Percentiles rank a stretch among this genome's conserved stretches.
phyloP scores from a whole-genome alignment of 2,888 invertebrate species.

The Drosophila algonquin region DNA sequence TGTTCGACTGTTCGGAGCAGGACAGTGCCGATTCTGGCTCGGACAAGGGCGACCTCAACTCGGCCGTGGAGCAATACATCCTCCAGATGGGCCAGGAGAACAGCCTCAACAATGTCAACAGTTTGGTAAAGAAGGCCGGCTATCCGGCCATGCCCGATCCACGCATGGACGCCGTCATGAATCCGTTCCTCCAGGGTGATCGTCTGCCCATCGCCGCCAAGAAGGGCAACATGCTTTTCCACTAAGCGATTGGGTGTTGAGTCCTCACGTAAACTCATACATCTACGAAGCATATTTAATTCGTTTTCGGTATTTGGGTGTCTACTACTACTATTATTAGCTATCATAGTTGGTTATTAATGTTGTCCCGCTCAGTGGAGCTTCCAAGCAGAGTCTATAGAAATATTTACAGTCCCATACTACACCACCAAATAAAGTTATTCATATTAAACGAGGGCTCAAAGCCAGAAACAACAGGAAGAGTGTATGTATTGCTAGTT shows the following conservation, averaged over 20 bases:
- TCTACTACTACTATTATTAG: conserved; percentile 44
- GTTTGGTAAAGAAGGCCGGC: conserved; percentile 87
- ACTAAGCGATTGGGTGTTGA: conserved; percentile 45
- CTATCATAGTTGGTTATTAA: conserved; percentile 48
- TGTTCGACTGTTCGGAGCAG: conserved; percentile 93
- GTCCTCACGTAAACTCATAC: conserved; percentile 7
- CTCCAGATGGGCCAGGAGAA: conserved; percentile 83
- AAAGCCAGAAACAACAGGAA: conserved; percentile 46
- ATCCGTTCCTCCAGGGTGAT: conserved; percentile 94
- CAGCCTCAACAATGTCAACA: conserved; percentile 86
- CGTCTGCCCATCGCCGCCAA: conserved; percentile 96
- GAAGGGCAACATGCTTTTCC: conserved; percentile 89
- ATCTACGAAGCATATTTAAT: conserved; percentile 26
- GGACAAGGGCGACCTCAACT: conserved; percentile 82
- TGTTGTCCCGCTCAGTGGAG: conserved; percentile 44
- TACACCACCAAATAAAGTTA: conserved; percentile 51
- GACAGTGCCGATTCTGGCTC: conserved; percentile 61
- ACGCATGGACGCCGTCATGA: conserved; percentile 88
- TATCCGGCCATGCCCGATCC: conserved; percentile 46
- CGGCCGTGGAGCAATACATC: conserved; percentile 89
- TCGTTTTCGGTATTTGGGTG: conserved; percentile 44
- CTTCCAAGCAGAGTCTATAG: conserved; percentile 44
- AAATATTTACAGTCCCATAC: conserved; percentile 14
- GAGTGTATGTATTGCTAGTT: background rate
- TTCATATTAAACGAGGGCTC: conserved; percentile 62